phyloP scores from a whole-genome alignment of 1,140 invertebrate genomes.

The Parasteatoda tepidariorum region DNA sequence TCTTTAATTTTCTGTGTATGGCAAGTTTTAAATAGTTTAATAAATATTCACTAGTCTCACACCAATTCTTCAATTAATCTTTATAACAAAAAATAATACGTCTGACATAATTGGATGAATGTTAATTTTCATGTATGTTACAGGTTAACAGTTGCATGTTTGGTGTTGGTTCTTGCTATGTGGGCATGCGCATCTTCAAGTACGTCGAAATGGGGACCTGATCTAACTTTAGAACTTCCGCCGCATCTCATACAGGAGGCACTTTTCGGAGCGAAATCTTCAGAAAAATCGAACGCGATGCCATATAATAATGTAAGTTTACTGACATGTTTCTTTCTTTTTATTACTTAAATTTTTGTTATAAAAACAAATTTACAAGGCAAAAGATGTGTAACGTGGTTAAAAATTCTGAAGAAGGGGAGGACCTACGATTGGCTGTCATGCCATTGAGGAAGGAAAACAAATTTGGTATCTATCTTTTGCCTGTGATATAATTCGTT shows the following conservation, averaged over 20 bases:
- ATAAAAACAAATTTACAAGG: background rate
- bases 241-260: conserved; percentile 39
- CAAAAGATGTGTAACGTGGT: background rate
- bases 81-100: too few species aligned
- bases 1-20: too few species aligned
- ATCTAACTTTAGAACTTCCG: conserved; percentile 39
- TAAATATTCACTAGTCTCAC: too few species aligned
- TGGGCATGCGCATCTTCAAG: conserved; percentile 36
- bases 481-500: too few species aligned
- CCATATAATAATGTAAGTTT: background rate
- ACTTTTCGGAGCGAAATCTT: background rate
- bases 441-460: too few species aligned
- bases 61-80: too few species aligned
- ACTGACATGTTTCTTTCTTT: background rate
- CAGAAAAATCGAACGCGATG: background rate
- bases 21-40: too few species aligned
- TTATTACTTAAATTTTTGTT: background rate
- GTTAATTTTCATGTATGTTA: background rate
- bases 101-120: too few species aligned
- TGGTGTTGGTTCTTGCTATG: conserved; percentile 41
- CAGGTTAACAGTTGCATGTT: conserved; percentile 23
- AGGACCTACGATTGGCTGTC: background rate
- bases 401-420: background rate
- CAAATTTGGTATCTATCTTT: too few species aligned
- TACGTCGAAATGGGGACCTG: conserved; percentile 38